A percentile compares a stretch with the other conserved stretches of the same genome.
phyloP scores from a whole-genome alignment of 2,888 invertebrate genomes.

The Pristionchus exspectatus region DNA sequence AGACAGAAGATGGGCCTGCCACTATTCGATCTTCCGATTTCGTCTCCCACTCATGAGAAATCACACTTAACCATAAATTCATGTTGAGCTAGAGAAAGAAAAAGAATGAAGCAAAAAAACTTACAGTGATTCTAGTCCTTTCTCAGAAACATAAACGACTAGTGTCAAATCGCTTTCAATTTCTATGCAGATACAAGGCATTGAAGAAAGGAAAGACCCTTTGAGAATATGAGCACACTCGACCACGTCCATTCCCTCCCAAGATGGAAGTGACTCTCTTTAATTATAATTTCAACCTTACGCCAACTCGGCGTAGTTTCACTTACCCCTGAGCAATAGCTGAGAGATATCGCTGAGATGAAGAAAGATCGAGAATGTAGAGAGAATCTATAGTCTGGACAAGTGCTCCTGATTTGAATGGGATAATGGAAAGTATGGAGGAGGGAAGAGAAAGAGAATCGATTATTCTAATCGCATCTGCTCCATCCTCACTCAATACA shows the following conservation, averaged over 20 bases:
- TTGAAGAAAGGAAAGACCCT: not conserved
- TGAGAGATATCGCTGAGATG: not conserved
- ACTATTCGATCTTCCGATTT: not conserved
- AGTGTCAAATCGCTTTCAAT: conserved; percentile 13
- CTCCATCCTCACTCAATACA: not conserved
- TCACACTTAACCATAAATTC: not conserved
- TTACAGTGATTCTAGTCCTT: conserved; percentile 2
- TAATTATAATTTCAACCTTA: not conserved
- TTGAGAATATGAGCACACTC: conserved; percentile 3
- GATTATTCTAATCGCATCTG: conserved; percentile 3
- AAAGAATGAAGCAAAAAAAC: not conserved
- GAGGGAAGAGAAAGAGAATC: conserved; percentile 23
- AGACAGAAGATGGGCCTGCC: not conserved
- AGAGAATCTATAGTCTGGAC: not conserved
- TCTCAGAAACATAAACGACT: not conserved
- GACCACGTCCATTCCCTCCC: conserved; percentile 35
- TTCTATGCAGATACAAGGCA: not conserved
- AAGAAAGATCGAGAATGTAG: not conserved
- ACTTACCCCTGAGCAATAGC: not conserved
- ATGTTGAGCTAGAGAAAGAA: not conserved
- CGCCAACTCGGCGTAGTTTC: too few species aligned
- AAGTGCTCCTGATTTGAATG: not conserved
- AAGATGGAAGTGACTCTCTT: not conserved
- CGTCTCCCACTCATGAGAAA: not conserved
- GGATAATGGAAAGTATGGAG: not conserved